These are phyloP conservation scores for Channa striata DNA, from an alignment of 2,797 vertebrate species.

Conservation along the genomic window DNA sequence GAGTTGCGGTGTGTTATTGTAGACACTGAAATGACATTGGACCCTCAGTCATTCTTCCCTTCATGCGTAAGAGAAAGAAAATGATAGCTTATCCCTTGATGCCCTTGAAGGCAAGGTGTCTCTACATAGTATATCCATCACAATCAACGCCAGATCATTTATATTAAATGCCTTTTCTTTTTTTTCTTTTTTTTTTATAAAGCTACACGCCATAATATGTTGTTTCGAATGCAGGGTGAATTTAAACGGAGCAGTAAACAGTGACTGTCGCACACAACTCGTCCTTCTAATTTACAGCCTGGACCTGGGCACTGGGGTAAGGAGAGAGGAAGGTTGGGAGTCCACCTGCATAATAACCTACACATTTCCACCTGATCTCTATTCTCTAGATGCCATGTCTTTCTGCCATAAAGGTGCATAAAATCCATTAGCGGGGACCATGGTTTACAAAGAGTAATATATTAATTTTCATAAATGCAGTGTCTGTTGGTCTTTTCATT, in stretches of 20 bases:
- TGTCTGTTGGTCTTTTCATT: constrained; percentile 82
- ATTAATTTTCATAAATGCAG: constrained; percentile 85
- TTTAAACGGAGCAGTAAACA: constrained; percentile 80
- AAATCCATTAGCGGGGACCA: constrained; percentile 80
- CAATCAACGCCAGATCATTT: constrained; percentile 87
- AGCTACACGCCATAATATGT: constrained; percentile 67
- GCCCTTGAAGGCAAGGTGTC: constrained; percentile 87
- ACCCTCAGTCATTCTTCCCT: constrained; percentile 77
- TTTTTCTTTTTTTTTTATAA: constrained; percentile 66
- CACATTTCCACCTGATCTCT: constrained; percentile 75
- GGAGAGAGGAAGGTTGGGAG: constrained; percentile 77
- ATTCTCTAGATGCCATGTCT: constrained; percentile 70
- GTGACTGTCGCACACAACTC: constrained; percentile 62
- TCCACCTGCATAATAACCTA: constrained; percentile 78
- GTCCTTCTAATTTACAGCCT: constrained; percentile 81
- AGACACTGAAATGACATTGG: constrained; percentile 79
- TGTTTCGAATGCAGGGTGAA: constrained; percentile 66
- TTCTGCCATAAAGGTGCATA: constrained; percentile 75
- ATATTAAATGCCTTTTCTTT: constrained; percentile 79
- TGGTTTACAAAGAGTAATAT: constrained; percentile 81
- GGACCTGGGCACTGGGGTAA: constrained; percentile 65
- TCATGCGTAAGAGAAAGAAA: constrained; percentile 79
- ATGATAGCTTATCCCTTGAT: constrained; percentile 85
- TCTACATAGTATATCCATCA: constrained; percentile 86
- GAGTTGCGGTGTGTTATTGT: constrained; percentile 71